These are phyloP conservation scores for Aplysia californica DNA, from an alignment of 1,140 invertebrate species.

Conservation along the genomic window DNA sequence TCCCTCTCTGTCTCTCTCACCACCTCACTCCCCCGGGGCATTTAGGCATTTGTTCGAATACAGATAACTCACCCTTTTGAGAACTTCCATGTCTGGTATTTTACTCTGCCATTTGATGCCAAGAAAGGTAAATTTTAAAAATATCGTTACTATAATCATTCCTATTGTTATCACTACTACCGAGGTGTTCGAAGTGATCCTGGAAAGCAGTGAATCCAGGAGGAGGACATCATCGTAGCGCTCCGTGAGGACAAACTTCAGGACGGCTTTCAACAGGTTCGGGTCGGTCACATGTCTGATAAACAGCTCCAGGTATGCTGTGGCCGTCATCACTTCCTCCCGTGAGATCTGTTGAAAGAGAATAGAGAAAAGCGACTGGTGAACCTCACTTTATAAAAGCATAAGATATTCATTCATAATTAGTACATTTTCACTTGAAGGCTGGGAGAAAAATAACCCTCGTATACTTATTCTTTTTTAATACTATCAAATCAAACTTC, in stretches of 20 bases:
- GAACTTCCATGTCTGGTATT: not conserved
- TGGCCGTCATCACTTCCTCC: slow-evolving; percentile 89
- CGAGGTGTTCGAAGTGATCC: slow-evolving; percentile 62
- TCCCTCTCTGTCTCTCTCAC: no score
- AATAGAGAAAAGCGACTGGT: not conserved
- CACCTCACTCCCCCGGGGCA: no score
- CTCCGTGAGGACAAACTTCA: slow-evolving; percentile 87
- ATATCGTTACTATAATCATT: no score
- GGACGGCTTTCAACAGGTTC: slow-evolving; percentile 82
- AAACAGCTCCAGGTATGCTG: slow-evolving; percentile 91
- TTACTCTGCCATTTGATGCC: not conserved
- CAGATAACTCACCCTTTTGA: not conserved
- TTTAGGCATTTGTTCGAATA: not conserved
- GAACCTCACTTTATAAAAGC: no score
- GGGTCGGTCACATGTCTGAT: slow-evolving; percentile 87
- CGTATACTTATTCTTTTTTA: no score
- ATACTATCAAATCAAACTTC: no score
- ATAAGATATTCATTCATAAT: no score
- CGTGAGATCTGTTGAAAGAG: slow-evolving; percentile 71
- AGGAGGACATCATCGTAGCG: slow-evolving; percentile 79
- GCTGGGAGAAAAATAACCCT: no score
- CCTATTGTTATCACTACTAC: no score
- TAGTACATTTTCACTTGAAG: no score
- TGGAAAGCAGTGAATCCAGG: slow-evolving; percentile 65
- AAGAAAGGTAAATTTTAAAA: no score